Evolutionary conservation across 2,797 vertebrate genomes (phyloP).

Genomic region (Taenioides sp.): DNA sequence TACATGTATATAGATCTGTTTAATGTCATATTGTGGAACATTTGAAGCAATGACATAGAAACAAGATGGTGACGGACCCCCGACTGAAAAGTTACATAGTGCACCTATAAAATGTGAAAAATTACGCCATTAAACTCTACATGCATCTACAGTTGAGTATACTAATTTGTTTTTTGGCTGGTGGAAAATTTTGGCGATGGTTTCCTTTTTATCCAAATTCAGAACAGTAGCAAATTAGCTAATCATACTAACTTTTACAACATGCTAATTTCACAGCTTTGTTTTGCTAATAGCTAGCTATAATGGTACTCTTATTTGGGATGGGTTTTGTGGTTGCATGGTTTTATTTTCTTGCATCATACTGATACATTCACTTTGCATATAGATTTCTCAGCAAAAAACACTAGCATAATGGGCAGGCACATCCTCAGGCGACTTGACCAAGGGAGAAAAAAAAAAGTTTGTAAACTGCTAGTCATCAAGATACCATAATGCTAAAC

Average conservation of each 20-base stretch:
- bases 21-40: no score
- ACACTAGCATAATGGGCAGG: slow-evolving; percentile 38
- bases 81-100: no score
- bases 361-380: slow-evolving; percentile 60
- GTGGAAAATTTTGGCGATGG: background rate
- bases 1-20: no score
- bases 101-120: no score
- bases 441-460: background rate
- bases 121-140: background rate
- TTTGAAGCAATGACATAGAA: no score
- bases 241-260: slow-evolving; percentile 13
- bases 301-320: slow-evolving; percentile 40
- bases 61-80: no score
- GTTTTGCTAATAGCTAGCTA: slow-evolving; percentile 34
- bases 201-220: background rate
- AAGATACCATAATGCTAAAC: background rate
- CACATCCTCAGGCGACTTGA: slow-evolving; percentile 38
- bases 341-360: slow-evolving; percentile 20
- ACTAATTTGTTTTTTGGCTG: background rate
- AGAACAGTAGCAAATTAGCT: background rate
- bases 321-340: background rate
- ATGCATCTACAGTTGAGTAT: background rate
- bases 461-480: slow-evolving; percentile 6
- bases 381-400: slow-evolving; percentile 36
- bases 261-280: slow-evolving; percentile 21